Conservation (phyloP, 2,888 invertebrate species). For the Cheiracanthium punctorium region DNA sequence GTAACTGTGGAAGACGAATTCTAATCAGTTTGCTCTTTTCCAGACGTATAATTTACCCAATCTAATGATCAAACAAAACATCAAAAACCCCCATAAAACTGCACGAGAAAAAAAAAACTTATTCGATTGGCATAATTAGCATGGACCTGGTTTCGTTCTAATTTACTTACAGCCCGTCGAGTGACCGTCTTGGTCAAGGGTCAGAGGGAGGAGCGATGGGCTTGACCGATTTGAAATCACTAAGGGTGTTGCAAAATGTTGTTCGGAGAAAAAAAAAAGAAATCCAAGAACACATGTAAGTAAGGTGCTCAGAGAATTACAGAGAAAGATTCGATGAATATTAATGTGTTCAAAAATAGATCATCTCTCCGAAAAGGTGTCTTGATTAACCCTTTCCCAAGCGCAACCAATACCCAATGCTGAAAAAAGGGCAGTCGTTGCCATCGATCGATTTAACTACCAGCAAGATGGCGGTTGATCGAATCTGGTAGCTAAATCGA, state of each 20-base stretch:
- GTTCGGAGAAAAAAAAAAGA: background rate
- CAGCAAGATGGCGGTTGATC: too few relatives aligned
- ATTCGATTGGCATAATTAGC: constrained; percentile 14
- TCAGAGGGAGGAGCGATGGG: constrained; percentile 45
- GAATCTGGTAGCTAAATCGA: too few relatives aligned
- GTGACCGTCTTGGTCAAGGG: constrained; percentile 32
- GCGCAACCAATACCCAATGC: too few relatives aligned
- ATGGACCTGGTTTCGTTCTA: constrained; percentile 10
- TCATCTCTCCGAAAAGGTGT: too few relatives aligned
- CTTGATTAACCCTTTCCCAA: too few relatives aligned
- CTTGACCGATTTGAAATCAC: constrained; percentile 39
- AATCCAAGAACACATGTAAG: too few relatives aligned
- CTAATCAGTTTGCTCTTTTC: constrained; percentile 1
- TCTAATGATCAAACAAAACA: background rate
- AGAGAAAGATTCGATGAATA: too few relatives aligned
- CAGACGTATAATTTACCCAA: constrained; percentile 9
- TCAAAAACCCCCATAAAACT: background rate
- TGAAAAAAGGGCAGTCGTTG: too few relatives aligned
- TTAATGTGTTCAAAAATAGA: too few relatives aligned
- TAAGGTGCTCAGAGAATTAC: too few relatives aligned
- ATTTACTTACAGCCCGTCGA: constrained; percentile 17
- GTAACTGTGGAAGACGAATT: constrained; percentile 1
- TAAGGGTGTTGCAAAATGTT: constrained; percentile 11
- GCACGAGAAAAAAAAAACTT: background rate
- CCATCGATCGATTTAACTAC: too few relatives aligned